Base-by-base conservation (phyloP, 2,113 vertebrate genomes). In the Apodemus speciosus region DNA sequence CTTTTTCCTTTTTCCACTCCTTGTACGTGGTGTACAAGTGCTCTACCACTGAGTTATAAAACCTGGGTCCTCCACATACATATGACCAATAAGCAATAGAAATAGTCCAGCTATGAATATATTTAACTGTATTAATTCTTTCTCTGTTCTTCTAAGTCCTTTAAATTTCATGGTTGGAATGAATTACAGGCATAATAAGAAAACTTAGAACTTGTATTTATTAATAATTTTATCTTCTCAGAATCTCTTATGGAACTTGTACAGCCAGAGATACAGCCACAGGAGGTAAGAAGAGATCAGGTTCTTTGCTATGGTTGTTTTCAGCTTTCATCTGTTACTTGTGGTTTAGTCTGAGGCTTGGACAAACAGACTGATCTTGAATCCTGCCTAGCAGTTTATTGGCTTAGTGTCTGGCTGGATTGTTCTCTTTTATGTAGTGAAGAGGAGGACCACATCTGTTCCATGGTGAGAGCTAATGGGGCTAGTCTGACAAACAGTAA, bases 211-310 rank as follows among this genome's bases (percentile, higher is more conserved):
- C 21, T 64, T 53, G 8, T 85, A 51, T 77, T 95, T 85, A 90
- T 85, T 90, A 35, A 46, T 21, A 83, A 30, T 83, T 51, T 88
- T 97, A 53, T 98, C 49, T 97, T 85, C 93, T 20, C 97, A 98
- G 99, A 97, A 86, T 92, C 95, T 92, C 90, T 98, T 71, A 96
- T 98, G 93, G 97, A 98, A 40, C 97, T 98, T 90, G 90, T 97
- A 91, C 98, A 98, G 96, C 97, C 97, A 81, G 98, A 99, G 92
- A 97, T 98, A 97, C 98, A 99, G 56, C 98, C 98, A 69, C 98
- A 98, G 95, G 98, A 99, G 99, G 99, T 99, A 98, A 98, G 97
- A 73, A 58, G 30, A 51, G 40, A 38, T 90, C 38, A 79, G 62
- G 25, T 15, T 32, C 30, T 94, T 86, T 79, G 79, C 69, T 58